Evolutionary conservation across 2,797 vertebrate genomes (phyloP).

Genomic region (Mus minutoides): DNA sequence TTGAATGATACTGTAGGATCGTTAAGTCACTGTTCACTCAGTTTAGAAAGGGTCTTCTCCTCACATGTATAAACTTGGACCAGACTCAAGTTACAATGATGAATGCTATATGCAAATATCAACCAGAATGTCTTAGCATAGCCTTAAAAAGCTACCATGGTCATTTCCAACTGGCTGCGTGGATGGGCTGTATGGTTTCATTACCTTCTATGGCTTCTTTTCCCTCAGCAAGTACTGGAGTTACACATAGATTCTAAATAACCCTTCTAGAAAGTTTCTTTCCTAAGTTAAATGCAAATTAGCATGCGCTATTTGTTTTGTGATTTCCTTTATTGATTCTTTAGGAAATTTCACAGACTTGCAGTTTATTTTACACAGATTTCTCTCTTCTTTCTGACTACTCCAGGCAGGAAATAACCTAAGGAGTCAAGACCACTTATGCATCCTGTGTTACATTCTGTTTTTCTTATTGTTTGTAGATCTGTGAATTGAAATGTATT

Average conservation of each 20-base stretch:
- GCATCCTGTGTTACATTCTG: not conserved
- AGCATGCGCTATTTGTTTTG: conserved; percentile 11
- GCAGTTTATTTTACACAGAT: conserved; percentile 15
- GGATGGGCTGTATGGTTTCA: not conserved
- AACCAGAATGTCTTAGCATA: not conserved
- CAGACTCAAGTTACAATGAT: conserved; percentile 15
- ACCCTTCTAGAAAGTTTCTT: conserved; percentile 37
- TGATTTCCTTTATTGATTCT: conserved; percentile 47
- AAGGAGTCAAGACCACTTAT: not conserved
- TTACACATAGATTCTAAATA: not conserved
- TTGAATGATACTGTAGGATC: not conserved
- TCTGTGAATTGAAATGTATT: conserved; percentile 50
- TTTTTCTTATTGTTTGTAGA: not conserved
- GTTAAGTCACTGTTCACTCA: not conserved
- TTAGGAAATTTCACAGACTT: not conserved
- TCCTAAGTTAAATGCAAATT: conserved; percentile 39
- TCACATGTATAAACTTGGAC: not conserved
- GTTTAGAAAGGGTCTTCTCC: not conserved
- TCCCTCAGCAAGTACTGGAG: not conserved
- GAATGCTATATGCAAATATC: conserved; percentile 12
- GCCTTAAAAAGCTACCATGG: not conserved
- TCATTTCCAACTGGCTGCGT: conserved; percentile 1
- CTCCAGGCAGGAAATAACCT: not conserved
- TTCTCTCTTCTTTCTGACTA: conserved; percentile 28
- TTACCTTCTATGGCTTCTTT: not conserved